Evolutionary conservation across 2,888 invertebrate species (phyloP), one percentile per base, ranked within the genome.

Genomic region (Tupiocoris notatus): DNA sequence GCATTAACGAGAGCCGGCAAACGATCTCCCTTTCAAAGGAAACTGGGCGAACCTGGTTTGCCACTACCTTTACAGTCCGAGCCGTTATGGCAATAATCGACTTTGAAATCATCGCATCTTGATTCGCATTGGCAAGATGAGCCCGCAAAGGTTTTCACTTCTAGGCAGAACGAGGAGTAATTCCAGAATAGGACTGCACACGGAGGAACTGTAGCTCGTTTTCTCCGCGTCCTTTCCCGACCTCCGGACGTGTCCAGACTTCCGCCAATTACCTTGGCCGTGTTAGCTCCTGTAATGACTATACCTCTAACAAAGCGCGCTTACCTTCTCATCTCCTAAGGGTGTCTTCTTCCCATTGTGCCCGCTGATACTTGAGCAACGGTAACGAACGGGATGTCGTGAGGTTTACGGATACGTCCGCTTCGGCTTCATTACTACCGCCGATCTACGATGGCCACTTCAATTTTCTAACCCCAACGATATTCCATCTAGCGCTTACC

Each of bases 1-100:
- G 70, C 70, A 59, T 70, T 70, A 70, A 39, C 39, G 39, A 39
- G 39, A n/a, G 39, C 39, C 12, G 12, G 6, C 6, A 12, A 12
- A 39, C 39, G 39, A 39, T 39, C 39, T 39, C 12, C 39, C 39
- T 7, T 39, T 39, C 39, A 39, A 39, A 39, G 39, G 39, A 39
- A n/a, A n/a, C n/a, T n/a, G n/a, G n/a, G n/a, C n/a, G n/a, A n/a
- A n/a, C n/a, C n/a, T n/a, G n/a, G n/a, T 39, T 12, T 12, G 6
- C 39, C 39, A 39, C 39, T 12, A 3, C 39, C 6, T 39, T 39
- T 7, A 39, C 39, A 39, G 39, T 39, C 3, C 39, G 12, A 39
- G 39, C 39, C 39, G 39, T 39, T 39, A 39, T n/a, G n/a, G 39
- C 12, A 39, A 39, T 39, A 39, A 39, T 39, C 39, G 39, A 39